A percentile compares a stretch with the other conserved stretches of the same genome.
These are phyloP conservation scores for Nymphalis io DNA, from an alignment of 1,140 invertebrate genomes.

Conservation along the genomic window DNA sequence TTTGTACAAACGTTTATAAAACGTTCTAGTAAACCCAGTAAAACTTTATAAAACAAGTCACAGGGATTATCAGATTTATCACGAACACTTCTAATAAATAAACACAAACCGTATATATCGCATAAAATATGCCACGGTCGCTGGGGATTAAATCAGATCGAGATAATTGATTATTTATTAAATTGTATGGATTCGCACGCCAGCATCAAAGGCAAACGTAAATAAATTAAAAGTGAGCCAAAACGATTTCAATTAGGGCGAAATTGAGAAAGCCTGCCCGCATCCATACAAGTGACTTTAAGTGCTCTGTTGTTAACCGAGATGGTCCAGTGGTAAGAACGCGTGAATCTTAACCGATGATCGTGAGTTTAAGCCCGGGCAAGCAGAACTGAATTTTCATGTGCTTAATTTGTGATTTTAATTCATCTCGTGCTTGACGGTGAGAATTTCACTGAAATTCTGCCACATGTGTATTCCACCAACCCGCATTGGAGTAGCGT, in stretches of 20 bases:
- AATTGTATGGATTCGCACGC: constrained; percentile 54
- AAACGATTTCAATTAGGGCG: constrained; percentile 69
- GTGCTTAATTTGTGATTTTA: too few relatives aligned
- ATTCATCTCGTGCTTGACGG: too few relatives aligned
- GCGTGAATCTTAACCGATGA: too few relatives aligned
- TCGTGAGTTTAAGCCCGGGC: too few relatives aligned
- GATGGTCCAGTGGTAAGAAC: too few relatives aligned
- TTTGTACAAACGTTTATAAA: background rate
- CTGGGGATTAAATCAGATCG: constrained; percentile 59
- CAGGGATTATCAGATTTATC: background rate
- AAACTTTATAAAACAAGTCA: background rate
- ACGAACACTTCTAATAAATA: constrained; percentile 4
- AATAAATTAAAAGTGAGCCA: constrained; percentile 75
- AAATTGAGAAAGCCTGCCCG: constrained; percentile 50
- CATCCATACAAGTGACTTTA: constrained; percentile 14
- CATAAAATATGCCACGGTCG: constrained; percentile 36
- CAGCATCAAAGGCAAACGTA: constrained; percentile 68
- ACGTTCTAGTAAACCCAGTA: background rate
- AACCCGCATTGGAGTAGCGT: too few relatives aligned
- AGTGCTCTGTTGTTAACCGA: too few relatives aligned
- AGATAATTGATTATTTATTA: constrained; percentile 77
- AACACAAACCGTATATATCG: constrained; percentile 23
- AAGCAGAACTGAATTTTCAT: too few relatives aligned
- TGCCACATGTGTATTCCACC: too few relatives aligned
- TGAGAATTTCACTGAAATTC: too few relatives aligned